phyloP scores from a whole-genome alignment of 2,113 vertebrate genomes.

The Archilochus colubris region DNA sequence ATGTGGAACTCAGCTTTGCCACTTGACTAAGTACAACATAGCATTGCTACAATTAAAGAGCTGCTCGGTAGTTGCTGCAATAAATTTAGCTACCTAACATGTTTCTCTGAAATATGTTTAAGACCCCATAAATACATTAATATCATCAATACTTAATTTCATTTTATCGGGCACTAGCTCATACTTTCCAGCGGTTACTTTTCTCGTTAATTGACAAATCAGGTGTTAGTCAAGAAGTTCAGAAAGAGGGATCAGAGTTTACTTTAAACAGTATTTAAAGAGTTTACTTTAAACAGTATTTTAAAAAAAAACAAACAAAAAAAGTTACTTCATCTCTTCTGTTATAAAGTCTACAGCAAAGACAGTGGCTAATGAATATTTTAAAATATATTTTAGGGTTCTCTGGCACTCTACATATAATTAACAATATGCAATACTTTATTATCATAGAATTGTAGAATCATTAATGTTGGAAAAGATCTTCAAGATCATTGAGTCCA shows the following conservation, averaged over 20 bases:
- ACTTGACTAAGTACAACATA: neutral
- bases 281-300: neutral
- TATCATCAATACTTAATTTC: neutral
- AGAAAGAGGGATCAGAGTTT: neutral
- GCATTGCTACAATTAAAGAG: neutral
- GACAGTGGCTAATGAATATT: neutral
- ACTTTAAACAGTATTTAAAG: neutral
- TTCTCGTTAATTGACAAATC: neutral
- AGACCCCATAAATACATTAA: neutral
- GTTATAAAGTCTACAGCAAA: neutral
- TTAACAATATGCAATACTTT: neutral
- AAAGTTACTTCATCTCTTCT: neutral
- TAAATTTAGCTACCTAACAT: neutral
- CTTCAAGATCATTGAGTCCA: too few relatives aligned
- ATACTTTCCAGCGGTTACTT: neutral
- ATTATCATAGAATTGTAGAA: neutral
- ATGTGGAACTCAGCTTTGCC: neutral
- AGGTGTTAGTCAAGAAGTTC: neutral
- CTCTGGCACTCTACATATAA: neutral
- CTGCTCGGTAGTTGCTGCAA: neutral
- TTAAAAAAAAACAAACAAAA: neutral
- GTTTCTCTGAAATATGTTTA: neutral
- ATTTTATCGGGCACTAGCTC: neutral
- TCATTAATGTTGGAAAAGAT: too few relatives aligned
- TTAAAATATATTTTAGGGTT: neutral